Evolutionary conservation across 1,140 invertebrate species (phyloP).

Genomic region (Zaprionus tsacasi): DNA sequence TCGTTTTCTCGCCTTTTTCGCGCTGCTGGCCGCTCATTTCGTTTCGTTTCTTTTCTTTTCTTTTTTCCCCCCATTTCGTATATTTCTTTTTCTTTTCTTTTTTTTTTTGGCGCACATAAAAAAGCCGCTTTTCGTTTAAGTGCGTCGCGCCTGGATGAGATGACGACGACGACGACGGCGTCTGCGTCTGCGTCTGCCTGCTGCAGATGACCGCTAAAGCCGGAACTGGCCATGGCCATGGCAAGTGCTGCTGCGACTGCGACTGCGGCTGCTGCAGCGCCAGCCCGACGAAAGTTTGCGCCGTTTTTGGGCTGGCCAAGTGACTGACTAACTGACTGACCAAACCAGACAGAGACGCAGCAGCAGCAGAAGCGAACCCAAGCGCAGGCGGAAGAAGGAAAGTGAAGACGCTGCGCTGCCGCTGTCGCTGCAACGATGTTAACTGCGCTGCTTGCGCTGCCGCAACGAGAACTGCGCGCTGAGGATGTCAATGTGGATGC

Average conservation of each 20-base stretch:
- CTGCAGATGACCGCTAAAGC: conserved; percentile 60
- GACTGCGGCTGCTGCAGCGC: conserved; percentile 9
- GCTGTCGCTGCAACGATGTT: background rate
- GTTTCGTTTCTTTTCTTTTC: conserved; percentile 21
- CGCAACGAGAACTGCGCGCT: conserved; percentile 11
- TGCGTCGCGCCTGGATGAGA: conserved; percentile 56
- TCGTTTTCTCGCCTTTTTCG: conserved; percentile 58
- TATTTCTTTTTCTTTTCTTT: conserved; percentile 38
- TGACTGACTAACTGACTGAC: conserved; percentile 37
- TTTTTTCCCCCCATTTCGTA: conserved; percentile 7
- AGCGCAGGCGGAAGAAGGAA: conserved; percentile 74
- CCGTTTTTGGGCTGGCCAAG: conserved; percentile 76
- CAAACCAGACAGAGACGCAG: conserved; percentile 22
- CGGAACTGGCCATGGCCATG: conserved; percentile 70
- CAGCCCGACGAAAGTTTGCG: conserved; percentile 71
- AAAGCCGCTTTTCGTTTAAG: conserved; percentile 66
- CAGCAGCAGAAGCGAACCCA: conserved; percentile 22
- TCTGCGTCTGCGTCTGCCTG: conserved; percentile 21
- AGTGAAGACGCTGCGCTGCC: conserved; percentile 39
- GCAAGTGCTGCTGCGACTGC: conserved; percentile 43
- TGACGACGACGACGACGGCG: conserved; percentile 16
- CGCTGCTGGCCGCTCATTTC: conserved; percentile 41
- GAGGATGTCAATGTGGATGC: conserved; percentile 41
- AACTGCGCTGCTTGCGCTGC: conserved; percentile 3
- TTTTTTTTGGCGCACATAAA: conserved; percentile 63